Base-by-base conservation (phyloP, 2,888 invertebrate species). In the Pseudoips prasinana region DNA sequence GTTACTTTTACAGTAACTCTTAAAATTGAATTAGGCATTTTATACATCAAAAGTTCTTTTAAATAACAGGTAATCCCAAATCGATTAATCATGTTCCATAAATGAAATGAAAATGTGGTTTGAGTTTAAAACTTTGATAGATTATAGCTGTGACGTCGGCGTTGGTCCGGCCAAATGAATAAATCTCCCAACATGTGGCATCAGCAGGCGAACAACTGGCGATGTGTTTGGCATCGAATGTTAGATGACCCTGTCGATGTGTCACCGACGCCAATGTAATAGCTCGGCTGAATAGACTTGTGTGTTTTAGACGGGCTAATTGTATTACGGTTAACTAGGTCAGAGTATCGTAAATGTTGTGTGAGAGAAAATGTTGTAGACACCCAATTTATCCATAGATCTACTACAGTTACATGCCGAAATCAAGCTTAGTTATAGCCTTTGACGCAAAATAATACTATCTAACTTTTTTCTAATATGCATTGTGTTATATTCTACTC, bases 171-270 rank as follows among this genome's bases (percentile, higher is more conserved):
- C 47, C 55, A 50, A 65, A 71, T 61, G 65, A 66, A 75, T 74
- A 75, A 75, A 74, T 74, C 73, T 73, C 61, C 37, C 52, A 49
- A 62, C 52, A 60, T 58, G 53, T 57, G 54, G 57, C 64, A 65
- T 67, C 67, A 65, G 63, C 64, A 52, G 48, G 57, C 46, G 64
- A 71, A 74, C 73, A 69, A 56, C 47, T 45, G 51, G 46, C 57
- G 66, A 58, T 75, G 73, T 55, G 66, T 70, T 67, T 73, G 73
- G 64, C 72, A 57, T 64, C 58, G 56, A 54, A 63, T 68, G 71
- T 67, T 71, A 66, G 69, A 72, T 69, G 64, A 58, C 60, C 59
- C 50, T 52, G 41, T 53, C 52, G 42, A 53, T 53, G 49, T 43
- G 34, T 43, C 33, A 22, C 10, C 31, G 24, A 35, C 28, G 32